Base-by-base conservation (phyloP, 2,888 invertebrate genomes). In the Zelleria hepariella region DNA sequence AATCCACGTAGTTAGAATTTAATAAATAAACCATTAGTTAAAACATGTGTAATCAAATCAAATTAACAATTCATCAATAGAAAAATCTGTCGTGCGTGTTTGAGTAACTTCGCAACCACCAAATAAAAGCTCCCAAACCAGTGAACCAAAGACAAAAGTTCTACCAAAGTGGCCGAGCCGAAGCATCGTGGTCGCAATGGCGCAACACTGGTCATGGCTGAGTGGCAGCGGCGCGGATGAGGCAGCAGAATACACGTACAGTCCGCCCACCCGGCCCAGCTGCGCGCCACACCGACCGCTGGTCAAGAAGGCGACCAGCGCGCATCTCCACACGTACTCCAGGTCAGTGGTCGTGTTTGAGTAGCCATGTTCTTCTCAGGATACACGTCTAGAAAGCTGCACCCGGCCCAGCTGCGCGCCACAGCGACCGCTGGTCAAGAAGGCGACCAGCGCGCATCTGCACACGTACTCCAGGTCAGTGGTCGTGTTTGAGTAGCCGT, bases 171-270 rank as follows among this genome's bases (percentile, higher is more conserved):
- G 32, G 15, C 15, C 32, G 32, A 10, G 15, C 32, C 15, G 32
- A 15, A 42, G 32, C 32, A 2, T 18, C 23, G 47, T 15, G 23
- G 25, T 10, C 51, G 15, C 24, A 10, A 87, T 87, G 87, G 65
- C 86, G 60, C 86, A 87, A 42, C 87, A 88, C 71, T 86, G 86
- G 86, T 86, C 86, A 4, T 87, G 87, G 87, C 65, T 86, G 73
- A 85, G 84, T 58, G 84, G 84, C 5, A 25, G 26, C 2, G 59
- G 20, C 20, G 47, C 20, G 1, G 68, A 73, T 2, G 79, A 77
- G 65, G 72, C 80, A 27, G 74, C 73, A 56, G 87, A 86, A 75
- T 88, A 86, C 68, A 87, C 84, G 0, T 86, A 87, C 75, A 87
- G 86, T 62, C 87, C 87, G n/a, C 87, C 88, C 6, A 78, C 77